Evolutionary conservation across 2,888 invertebrate species (phyloP), one percentile per base, ranked within the genome.

Genomic region (Empis stercorea): DNA sequence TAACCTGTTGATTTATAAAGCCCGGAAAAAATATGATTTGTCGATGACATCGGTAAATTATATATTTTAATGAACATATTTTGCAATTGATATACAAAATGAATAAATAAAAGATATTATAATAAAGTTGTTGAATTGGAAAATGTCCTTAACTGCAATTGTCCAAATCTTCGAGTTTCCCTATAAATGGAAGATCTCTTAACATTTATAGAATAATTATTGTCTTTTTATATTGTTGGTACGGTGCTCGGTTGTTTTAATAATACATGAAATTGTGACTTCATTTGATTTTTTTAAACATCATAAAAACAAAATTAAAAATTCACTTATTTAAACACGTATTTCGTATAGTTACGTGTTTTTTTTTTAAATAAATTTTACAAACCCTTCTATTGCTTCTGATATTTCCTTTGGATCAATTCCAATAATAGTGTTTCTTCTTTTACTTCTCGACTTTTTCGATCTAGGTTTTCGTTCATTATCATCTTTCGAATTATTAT

Each of bases 371-470:
- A 20, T 4, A 27, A 7, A 6, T 27, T 27, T 2, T n/a, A 34
- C 34, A 78, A 76, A 87, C 87, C 84, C 84, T 72, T 81, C 83
- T 62, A 86, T 77, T 62, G 87, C 87, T 71, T 84, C 83, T 69
- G 81, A 79, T 70, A 89, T 85, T 75, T 89, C 89, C 73, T 85
- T 87, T 66, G 87, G 84, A 75, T 88, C 88, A 61, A 85, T 88
- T 68, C 89, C 88, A 59, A 88, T 87, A 65, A 92, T 83, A 61
- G 91, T 92, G 71, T 91, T 92, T 66, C 91, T 78, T 74, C 89
- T 76, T 73, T 86, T 84, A 69, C 83, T 84, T 57, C 87, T 76
- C 54, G 84, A 81, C 69, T 84, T 81, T 58, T 86, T 75, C 44
- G 80, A 77, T 61, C 83, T 76, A 46, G 82, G 82, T 57, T 83